A percentile compares a stretch with the other conserved stretches of the same genome.
Evolutionary conservation across 2,888 invertebrate species (phyloP).

Genomic region (Labia minor): DNA sequence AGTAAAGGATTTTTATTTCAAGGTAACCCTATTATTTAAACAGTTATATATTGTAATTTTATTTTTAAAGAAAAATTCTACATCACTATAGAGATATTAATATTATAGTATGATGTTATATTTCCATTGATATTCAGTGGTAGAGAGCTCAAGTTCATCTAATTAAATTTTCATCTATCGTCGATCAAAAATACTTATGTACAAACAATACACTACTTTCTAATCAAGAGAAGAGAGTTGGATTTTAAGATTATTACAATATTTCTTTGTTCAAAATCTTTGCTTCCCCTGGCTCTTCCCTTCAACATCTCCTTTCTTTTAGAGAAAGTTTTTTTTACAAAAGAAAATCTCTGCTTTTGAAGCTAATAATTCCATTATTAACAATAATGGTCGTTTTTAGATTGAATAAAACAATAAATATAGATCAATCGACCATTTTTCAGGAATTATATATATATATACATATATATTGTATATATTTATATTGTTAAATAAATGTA

Average conservation of each 20-base stretch:
- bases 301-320: background rate
- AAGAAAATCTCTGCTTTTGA: background rate
- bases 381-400: background rate
- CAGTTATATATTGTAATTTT: background rate
- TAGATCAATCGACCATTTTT: too few species aligned
- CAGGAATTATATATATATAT: too few species aligned
- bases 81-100: background rate
- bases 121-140: background rate
- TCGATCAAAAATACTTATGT: slow-evolving; percentile 7
- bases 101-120: background rate
- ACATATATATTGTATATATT: too few species aligned
- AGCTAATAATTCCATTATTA: background rate
- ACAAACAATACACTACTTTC: background rate
- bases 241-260: background rate
- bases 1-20: too few species aligned
- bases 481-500: too few species aligned
- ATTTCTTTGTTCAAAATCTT: background rate
- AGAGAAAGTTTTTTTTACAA: background rate
- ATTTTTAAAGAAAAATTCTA: background rate
- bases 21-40: background rate
- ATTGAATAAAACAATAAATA: too few species aligned
- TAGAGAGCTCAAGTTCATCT: background rate
- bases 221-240: slow-evolving; percentile 2
- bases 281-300: background rate
- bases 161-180: background rate